Evolutionary conservation across 2,888 invertebrate genomes (phyloP).

Genomic region (Falcaria lacertinaria): DNA sequence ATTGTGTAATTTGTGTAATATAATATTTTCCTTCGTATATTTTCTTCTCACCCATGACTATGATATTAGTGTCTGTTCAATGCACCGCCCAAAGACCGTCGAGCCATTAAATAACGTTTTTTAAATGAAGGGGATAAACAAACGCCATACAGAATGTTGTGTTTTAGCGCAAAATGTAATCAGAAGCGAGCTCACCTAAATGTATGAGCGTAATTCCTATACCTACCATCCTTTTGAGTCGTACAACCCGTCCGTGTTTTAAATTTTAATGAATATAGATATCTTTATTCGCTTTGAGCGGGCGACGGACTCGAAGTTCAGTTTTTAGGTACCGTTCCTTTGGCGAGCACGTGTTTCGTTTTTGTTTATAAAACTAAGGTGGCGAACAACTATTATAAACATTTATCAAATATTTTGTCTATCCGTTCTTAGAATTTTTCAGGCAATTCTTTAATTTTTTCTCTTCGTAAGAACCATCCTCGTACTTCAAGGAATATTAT

Average conservation of each 20-base stretch:
- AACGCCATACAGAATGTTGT: background rate
- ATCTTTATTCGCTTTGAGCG: constrained; percentile 70
- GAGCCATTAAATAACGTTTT: background rate
- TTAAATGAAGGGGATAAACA: background rate
- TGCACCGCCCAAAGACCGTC: background rate
- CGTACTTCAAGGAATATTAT: too few relatives aligned
- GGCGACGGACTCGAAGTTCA: constrained; percentile 33
- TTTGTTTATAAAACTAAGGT: background rate
- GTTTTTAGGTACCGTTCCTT: constrained; percentile 30
- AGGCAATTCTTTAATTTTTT: too few relatives aligned
- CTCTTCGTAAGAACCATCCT: too few relatives aligned
- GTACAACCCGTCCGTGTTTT: constrained; percentile 70
- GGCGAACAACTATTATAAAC: too few relatives aligned
- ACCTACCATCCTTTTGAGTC: constrained; percentile 56
- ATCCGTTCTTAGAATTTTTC: too few relatives aligned
- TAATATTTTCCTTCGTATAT: too few relatives aligned
- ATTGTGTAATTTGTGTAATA: too few relatives aligned
- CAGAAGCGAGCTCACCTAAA: constrained; percentile 7
- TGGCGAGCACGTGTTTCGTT: constrained; percentile 3
- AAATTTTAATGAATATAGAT: constrained; percentile 76
- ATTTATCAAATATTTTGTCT: too few relatives aligned
- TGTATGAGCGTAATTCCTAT: constrained; percentile 22
- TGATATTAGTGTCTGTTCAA: too few relatives aligned
- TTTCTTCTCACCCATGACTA: too few relatives aligned
- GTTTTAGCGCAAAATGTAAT: constrained; percentile 1